These are phyloP conservation scores for Dendroctonus valens DNA, from an alignment of 1,140 invertebrate genomes.

Conservation along the genomic window DNA sequence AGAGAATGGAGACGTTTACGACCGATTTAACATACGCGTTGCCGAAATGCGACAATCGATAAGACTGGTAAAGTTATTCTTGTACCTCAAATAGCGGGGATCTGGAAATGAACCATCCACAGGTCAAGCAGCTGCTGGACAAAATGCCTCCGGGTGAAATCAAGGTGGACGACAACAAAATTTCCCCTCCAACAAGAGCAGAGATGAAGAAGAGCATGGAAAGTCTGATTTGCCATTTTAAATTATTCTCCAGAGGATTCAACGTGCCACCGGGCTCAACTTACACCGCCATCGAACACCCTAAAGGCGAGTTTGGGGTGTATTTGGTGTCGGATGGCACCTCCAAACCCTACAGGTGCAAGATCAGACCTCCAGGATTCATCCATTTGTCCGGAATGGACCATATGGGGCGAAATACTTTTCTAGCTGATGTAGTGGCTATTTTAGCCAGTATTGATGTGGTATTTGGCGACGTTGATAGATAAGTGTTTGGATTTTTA, in stretches of 20 bases:
- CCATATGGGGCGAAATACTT: conserved; percentile 60
- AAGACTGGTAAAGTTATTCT: conserved; percentile 58
- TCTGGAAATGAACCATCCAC: not conserved
- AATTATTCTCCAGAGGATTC: conserved; percentile 78
- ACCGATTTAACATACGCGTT: conserved; percentile 62
- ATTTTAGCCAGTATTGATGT: conserved; percentile 57
- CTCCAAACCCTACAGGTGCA: conserved; percentile 77
- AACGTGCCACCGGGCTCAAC: conserved; percentile 78
- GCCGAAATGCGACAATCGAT: conserved; percentile 80
- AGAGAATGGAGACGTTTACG: conserved; percentile 80
- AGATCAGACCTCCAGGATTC: conserved; percentile 74
- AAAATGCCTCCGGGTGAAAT: conserved; percentile 83
- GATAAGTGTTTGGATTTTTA: conserved; percentile 25
- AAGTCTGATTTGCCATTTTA: conserved; percentile 86
- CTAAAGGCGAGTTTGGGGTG: conserved; percentile 82
- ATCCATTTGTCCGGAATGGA: conserved; percentile 67
- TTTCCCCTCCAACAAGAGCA: conserved; percentile 68
- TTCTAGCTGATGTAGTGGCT: conserved; percentile 78
- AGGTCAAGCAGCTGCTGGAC: conserved; percentile 71
- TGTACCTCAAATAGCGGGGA: not conserved
- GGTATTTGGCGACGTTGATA: conserved; percentile 46
- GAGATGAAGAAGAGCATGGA: conserved; percentile 93
- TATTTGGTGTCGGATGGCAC: conserved; percentile 84
- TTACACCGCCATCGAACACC: conserved; percentile 76
- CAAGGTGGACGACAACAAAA: conserved; percentile 80